Base-by-base conservation (phyloP, 2,888 invertebrate genomes). In the Hemaris fuciformis region DNA sequence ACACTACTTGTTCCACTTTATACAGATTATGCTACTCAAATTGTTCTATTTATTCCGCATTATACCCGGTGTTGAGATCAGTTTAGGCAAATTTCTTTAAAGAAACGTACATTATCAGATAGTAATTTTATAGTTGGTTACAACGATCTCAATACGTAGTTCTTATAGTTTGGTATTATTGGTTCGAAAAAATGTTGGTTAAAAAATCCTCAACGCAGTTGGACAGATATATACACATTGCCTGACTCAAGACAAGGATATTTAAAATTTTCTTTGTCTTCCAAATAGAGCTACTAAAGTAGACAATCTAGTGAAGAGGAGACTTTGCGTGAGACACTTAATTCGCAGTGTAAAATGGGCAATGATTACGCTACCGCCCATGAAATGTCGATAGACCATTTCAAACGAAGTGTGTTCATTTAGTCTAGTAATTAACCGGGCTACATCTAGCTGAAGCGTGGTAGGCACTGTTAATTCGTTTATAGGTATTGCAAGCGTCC, bases 341-440 rank as follows among this genome's bases (percentile, higher is more conserved):
- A n/a, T n/a, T n/a, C n/a, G n/a, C n/a, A n/a, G n/a, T n/a, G n/a
- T n/a, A n/a, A n/a, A n/a, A n/a, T n/a, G n/a, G n/a, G n/a, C n/a
- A n/a, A 7, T 34, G 20, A 4, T 38, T 20, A 38, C 38, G 1
- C 18, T 22, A 22, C 22, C 18, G 22, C n/a, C n/a, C 57, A 57
- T 57, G n/a, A 57, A 62, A 64, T 61, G 46, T 59, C 27, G 53
- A 59, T 72, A 69, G 71, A 62, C 64, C 64, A 70, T 63, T 64
- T 68, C 61, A 58, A 63, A 65, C 61, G 67, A 72, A 69, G 73
- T 70, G 65, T 64, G 67, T 70, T 67, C 66, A 69, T 72, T 75
- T 72, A 68, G 69, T 66, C 65, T 61, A 65, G 70, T 77, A 75
- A 78, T 82, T 80, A 80, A 80, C 77, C 72, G 73, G 72, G 71